Evolutionary conservation across 2,888 invertebrate species (phyloP).

Genomic region (Dicyrtoma fusca): DNA sequence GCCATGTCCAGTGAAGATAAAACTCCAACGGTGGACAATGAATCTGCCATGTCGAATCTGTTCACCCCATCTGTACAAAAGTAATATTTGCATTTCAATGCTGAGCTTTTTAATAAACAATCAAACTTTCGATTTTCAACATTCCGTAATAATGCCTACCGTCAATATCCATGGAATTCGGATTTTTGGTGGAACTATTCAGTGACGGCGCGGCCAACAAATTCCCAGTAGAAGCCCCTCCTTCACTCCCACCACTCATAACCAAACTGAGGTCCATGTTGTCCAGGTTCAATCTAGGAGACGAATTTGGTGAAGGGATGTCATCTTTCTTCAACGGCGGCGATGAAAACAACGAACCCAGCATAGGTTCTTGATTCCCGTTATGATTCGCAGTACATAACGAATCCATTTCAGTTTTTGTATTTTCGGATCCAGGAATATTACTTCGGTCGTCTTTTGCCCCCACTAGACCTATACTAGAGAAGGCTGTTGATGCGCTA

Average conservation of each 20-base stretch:
- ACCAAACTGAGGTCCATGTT: neutral
- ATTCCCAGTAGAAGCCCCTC: neutral
- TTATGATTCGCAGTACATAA: neutral
- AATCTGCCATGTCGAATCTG: neutral
- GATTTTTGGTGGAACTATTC: neutral
- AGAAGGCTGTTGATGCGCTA: neutral
- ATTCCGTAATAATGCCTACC: neutral
- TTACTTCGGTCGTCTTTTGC: neutral
- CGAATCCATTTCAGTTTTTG: slow-evolving; percentile 21
- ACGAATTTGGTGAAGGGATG: neutral
- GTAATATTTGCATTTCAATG: too few species aligned
- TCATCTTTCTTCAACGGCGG: neutral
- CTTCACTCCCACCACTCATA: neutral
- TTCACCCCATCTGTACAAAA: neutral
- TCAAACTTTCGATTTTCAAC: neutral
- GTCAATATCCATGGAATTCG: neutral
- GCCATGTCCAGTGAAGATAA: too few species aligned
- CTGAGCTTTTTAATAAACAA: slow-evolving; percentile 1
- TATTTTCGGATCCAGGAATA: neutral
- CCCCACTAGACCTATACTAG: neutral
- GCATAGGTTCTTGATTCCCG: neutral
- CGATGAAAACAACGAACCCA: slow-evolving; percentile 4
- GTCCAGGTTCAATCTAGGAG: neutral
- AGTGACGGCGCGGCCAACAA: neutral
- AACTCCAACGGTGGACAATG: too few species aligned